Evolutionary conservation across 2,888 invertebrate genomes (phyloP).

Genomic region (Apoda limacodes): DNA sequence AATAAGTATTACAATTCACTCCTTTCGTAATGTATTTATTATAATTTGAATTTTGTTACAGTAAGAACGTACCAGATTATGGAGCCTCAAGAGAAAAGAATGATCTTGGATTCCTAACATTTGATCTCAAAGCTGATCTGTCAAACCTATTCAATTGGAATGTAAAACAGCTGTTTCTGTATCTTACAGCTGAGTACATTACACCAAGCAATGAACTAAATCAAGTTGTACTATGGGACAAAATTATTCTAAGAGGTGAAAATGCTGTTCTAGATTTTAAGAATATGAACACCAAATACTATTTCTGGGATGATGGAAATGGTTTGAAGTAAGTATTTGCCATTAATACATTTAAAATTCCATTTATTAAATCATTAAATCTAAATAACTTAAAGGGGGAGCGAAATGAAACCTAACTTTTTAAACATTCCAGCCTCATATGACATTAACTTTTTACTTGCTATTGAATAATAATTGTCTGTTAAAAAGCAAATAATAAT

Average conservation of each 20-base stretch:
- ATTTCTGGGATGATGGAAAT: constrained; percentile 99
- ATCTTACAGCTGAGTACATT: constrained; percentile 95
- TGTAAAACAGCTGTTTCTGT: constrained; percentile 97
- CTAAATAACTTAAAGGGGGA: too few relatives aligned
- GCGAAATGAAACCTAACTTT: too few relatives aligned
- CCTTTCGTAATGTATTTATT: neutral
- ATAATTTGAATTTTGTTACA: constrained; percentile 53
- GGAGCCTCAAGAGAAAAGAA: constrained; percentile 93
- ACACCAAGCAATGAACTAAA: constrained; percentile 89
- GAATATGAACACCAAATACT: constrained; percentile 97
- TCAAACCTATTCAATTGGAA: constrained; percentile 98
- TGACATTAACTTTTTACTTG: too few relatives aligned
- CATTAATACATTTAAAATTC: constrained; percentile 17
- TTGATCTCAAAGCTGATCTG: constrained; percentile 94
- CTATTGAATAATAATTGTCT: too few relatives aligned
- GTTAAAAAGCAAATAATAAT: too few relatives aligned
- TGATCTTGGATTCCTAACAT: constrained; percentile 95
- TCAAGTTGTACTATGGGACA: constrained; percentile 98
- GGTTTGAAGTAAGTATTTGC: constrained; percentile 82
- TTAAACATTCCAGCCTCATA: too few relatives aligned
- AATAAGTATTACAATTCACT: constrained; percentile 6
- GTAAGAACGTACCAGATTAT: constrained; percentile 97
- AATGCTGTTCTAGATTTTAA: constrained; percentile 93
- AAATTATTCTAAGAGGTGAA: constrained; percentile 94
- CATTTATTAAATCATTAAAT: too few relatives aligned